Conservation (phyloP, 2,113 vertebrate species). For the Heterochromis multidens region DNA sequence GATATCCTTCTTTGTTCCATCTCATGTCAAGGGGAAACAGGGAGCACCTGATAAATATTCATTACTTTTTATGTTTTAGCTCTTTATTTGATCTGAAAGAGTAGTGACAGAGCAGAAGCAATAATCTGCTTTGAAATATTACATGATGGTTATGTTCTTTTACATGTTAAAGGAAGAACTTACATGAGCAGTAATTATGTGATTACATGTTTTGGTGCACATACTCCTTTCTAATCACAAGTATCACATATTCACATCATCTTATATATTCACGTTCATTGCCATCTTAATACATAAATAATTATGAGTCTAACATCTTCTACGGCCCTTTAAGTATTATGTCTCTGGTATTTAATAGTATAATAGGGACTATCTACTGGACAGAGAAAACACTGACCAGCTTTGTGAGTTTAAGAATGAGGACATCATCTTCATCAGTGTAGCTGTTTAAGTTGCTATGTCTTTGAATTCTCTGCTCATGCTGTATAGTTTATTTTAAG, state of each 20-base stretch:
- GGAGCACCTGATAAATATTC: not conserved
- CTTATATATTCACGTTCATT: not conserved
- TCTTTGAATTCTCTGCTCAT: too few species aligned
- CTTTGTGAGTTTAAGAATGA: not conserved
- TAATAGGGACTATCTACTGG: not conserved
- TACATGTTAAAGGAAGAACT: not conserved
- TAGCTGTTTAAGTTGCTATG: too few species aligned
- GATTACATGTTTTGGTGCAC: not conserved
- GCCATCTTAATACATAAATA: not conserved
- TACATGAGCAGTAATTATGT: fast-evolving
- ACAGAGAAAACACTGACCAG: not conserved
- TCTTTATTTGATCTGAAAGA: not conserved
- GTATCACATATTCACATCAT: not conserved
- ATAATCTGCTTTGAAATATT: not conserved
- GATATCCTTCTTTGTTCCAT: not conserved
- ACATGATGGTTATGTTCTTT: not conserved
- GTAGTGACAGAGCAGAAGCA: not conserved
- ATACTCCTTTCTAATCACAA: not conserved
- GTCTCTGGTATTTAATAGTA: not conserved
- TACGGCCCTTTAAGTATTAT: not conserved
- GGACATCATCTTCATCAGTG: too few species aligned
- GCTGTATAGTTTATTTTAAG: not conserved
- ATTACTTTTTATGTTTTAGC: not conserved
- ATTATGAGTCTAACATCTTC: not conserved
- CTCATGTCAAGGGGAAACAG: not conserved